Evolutionary conservation across 2,797 vertebrate genomes (phyloP), one percentile per base, ranked within the genome.

Genomic region (Coregonus sp.): DNA sequence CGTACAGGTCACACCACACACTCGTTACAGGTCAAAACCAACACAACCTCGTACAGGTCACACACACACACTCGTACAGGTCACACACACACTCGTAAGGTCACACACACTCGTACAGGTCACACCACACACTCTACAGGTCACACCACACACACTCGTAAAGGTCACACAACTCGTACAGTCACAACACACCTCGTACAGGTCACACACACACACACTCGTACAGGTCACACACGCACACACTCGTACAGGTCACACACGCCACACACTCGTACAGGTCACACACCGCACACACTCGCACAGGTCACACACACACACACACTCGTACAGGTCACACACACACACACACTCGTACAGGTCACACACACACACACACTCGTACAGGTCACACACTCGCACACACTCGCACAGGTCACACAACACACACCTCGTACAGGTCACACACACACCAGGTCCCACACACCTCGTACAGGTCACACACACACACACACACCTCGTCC

Each of bases 271-370:
- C 11, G 11, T 52, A 35, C 33, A 35, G 33, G 33, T 35, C 0
- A 4, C 33, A 5, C 33, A 84, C n/a, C n/a, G n/a, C 82, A 71
- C 63, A 29, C 50, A 51, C 50, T 25, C 1, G 9, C 3, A 18
- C 33, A 35, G 33, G 33, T 35, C 0, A 2, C 54, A 56, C 15
- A 56, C 16, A n/a, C 33, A 84, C 82, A 71, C 63, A 29, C 50
- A 51, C 50, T 25, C 1, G 9, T 15, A 18, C 33, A 35, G 33
- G 33, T 35, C 0, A 2, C 54, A 56, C 15, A 56, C 16, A 56
- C 15, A 56, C 16, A 56, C 33, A 35, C 33, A 35, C 33, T 4
- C 4, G 1, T 5, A 5, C 35, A 35, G 33, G 33, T 35, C 4
- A 35, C 33, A 35, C 4, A 35, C 33, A 72, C 33, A 72, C 25